Base-by-base conservation (phyloP, 2,888 invertebrate genomes). In the Empis livida region DNA sequence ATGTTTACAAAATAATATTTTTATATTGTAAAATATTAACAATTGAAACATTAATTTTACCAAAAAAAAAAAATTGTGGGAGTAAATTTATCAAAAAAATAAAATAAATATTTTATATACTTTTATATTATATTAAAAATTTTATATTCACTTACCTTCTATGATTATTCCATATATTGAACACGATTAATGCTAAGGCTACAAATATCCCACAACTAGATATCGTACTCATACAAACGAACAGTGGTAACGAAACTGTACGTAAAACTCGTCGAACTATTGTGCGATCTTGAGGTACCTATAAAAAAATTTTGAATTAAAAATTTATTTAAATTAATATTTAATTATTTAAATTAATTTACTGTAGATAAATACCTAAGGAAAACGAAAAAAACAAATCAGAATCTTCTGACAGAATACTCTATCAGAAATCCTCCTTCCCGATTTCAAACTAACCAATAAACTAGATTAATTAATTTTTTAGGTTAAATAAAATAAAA, bases 231-330 rank as follows among this genome's bases (percentile, higher is more conserved):
- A 97, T 94, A 61, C 91, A 87, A 51, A 94, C 83, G 67, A 95
- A 95, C 51, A 99, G 75, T 45, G 90, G 86, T 57, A 90, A 72
- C 1, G 93, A 91, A 13, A 96, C 87, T 9, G 87, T 91, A 50
- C 93, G 76, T 44, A 95, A 71, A 44, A 87, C 84, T 57, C 80
- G 80, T 57, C 84, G 79, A 43, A 95, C 86, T 62, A 93, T 88
- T 11, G 95, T 96, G 51, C 93, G 78, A 68, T 96, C 95, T 60
- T 92, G 93, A 20, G 96, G 96, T 52, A 92, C 86, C 73, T 92
- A 85, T 9, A 84, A 42, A 45, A 48, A 40, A 40, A 17, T 20
- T 20, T 20, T 5, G 5, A 20, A 20, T 20, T 20, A 30, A 38
- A 20, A 43, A 44, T 27, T 15, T 15, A 30, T 8, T 20, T 15